Conservation (phyloP, 2,888 invertebrate species). For the Brachyopa scutellaris region DNA sequence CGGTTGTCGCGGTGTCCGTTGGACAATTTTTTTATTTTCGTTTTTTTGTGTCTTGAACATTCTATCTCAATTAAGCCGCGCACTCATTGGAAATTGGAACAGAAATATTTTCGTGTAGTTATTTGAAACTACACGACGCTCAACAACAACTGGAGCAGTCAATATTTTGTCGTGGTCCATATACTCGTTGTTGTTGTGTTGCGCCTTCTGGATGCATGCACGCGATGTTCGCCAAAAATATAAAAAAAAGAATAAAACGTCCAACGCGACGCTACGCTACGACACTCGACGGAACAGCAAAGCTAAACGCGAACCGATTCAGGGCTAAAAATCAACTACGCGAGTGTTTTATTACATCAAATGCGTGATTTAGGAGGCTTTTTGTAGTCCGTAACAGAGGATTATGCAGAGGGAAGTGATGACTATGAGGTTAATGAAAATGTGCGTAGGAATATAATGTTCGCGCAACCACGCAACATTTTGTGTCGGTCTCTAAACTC, state of each 20-base stretch:
- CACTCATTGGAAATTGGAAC: constrained; percentile 65
- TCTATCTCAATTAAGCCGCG: constrained; percentile 70
- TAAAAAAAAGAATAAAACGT: background rate
- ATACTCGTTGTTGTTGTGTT: constrained; percentile 32
- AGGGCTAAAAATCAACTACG: constrained; percentile 67
- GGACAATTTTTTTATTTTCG: constrained; percentile 60
- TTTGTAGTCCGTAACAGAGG: constrained; percentile 22
- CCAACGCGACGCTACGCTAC: background rate
- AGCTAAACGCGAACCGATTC: constrained; percentile 33
- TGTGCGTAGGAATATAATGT: constrained; percentile 68
- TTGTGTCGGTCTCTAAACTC: constrained; percentile 40
- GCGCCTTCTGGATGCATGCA: constrained; percentile 69
- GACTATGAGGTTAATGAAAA: constrained; percentile 66
- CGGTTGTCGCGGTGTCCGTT: constrained; percentile 60
- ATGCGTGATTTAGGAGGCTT: constrained; percentile 64
- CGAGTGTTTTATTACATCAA: constrained; percentile 65
- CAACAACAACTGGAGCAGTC: constrained; percentile 70
- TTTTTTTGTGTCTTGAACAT: too few relatives aligned
- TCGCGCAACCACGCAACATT: constrained; percentile 63
- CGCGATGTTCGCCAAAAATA: constrained; percentile 54
- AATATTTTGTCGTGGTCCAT: constrained; percentile 60
- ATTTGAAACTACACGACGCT: constrained; percentile 71
- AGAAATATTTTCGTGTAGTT: constrained; percentile 70
- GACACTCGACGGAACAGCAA: background rate
- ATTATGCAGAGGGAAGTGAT: constrained; percentile 36